These are phyloP conservation scores for Poecilobothrus nobilitatus DNA, from an alignment of 2,888 invertebrate genomes.

Conservation along the genomic window DNA sequence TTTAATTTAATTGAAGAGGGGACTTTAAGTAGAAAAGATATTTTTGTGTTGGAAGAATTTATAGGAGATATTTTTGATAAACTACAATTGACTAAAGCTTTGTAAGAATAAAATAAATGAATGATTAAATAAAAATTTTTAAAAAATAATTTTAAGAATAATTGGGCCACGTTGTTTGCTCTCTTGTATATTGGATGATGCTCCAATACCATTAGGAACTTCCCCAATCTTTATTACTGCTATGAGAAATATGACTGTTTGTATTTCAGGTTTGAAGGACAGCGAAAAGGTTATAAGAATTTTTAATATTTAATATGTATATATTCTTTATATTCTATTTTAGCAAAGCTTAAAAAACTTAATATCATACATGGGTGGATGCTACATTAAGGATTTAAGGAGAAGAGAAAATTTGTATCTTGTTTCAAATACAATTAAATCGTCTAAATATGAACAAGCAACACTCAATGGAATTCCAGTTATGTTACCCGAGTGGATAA, in stretches of 20 bases:
- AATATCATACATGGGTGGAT: conserved; percentile 70
- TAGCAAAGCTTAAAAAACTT: conserved; percentile 54
- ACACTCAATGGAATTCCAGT: conserved; percentile 51
- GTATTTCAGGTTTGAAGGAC: conserved; percentile 54
- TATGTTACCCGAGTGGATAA: conserved; percentile 71
- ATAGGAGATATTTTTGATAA: conserved; percentile 62
- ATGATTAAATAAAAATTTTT: too few relatives aligned
- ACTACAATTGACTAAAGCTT: conserved; percentile 54
- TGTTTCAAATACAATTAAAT: conserved; percentile 65
- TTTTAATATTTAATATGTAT: conserved; percentile 35
- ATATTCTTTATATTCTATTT: conserved; percentile 20
- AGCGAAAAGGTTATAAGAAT: conserved; percentile 42
- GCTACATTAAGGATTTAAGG: conserved; percentile 52
- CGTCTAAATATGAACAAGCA: conserved; percentile 63
- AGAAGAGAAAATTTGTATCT: conserved; percentile 68
- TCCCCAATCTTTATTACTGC: conserved; percentile 74
- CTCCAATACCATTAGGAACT: conserved; percentile 63
- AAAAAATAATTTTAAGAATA: conserved; percentile 49
- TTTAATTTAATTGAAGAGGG: conserved; percentile 43
- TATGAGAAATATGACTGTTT: conserved; percentile 64
- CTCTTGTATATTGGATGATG: conserved; percentile 61
- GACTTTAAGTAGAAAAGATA: conserved; percentile 56
- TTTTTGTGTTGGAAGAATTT: conserved; percentile 72
- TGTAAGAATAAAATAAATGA: conserved; percentile 49
- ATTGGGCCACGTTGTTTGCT: conserved; percentile 75